Conservation (phyloP, 64 coral and sea anemone genomes). For the Montipora capricornis region DNA sequence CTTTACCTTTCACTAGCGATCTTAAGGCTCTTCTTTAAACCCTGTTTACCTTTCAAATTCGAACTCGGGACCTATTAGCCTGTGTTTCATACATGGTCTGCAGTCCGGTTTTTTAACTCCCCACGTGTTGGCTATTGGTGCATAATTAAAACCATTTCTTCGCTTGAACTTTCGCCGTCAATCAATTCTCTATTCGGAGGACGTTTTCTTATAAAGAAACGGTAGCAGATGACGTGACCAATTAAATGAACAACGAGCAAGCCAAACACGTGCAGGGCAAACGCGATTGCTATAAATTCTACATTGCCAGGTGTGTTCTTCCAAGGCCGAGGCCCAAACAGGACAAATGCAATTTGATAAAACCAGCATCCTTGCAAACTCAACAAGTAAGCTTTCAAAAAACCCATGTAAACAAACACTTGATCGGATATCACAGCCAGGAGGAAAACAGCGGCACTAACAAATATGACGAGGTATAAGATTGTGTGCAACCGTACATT, state of each 20-base stretch:
- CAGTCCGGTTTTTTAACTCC: no score
- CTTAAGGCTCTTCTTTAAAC: no score
- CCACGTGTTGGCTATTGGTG: not conserved
- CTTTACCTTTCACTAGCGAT: no score
- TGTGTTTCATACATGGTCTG: no score
- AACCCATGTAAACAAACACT: slow-evolving; percentile 3
- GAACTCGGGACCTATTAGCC: no score
- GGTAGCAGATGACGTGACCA: slow-evolving; percentile 39
- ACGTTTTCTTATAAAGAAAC: not conserved
- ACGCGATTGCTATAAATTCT: slow-evolving; percentile 66
- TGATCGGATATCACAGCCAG: slow-evolving; percentile 31
- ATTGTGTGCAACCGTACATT: slow-evolving; percentile 84
- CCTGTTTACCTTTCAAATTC: no score
- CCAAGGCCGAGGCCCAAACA: slow-evolving; percentile 73
- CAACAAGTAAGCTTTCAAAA: slow-evolving; percentile 63
- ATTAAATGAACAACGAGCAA: slow-evolving; percentile 40
- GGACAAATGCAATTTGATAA: slow-evolving; percentile 75
- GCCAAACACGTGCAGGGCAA: slow-evolving; percentile 56
- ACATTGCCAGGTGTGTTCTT: slow-evolving; percentile 42
- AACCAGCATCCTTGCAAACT: slow-evolving; percentile 86
- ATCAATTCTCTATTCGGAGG: not conserved
- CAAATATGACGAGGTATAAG: slow-evolving; percentile 76
- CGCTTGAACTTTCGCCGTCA: not conserved
- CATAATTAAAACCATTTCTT: not conserved
- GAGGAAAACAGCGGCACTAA: slow-evolving; percentile 51